These are phyloP conservation scores for Drosophila anomalata DNA, from an alignment of 2,888 invertebrate genomes.

Conservation along the genomic window DNA sequence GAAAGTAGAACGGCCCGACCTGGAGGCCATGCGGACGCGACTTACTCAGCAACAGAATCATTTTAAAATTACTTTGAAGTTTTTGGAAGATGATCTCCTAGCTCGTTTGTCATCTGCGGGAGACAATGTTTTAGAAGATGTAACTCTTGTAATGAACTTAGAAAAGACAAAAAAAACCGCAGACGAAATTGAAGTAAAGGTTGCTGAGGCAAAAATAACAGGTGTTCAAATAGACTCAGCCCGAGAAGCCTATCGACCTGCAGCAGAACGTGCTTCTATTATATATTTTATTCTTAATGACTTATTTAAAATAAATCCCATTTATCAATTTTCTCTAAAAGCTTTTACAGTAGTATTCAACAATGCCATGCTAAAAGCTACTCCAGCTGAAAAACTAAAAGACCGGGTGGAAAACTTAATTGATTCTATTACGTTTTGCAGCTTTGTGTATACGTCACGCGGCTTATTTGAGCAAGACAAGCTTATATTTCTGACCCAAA, in stretches of 20 bases:
- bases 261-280: constrained; percentile 93
- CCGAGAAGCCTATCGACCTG: constrained; percentile 93
- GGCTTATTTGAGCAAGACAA: constrained; percentile 97
- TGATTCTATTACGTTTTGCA: constrained; percentile 93
- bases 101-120: constrained; percentile 94
- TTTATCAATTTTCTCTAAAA: constrained; percentile 97
- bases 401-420: constrained; percentile 90
- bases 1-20: constrained; percentile 95
- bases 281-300: constrained; percentile 97
- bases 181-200: constrained; percentile 94
- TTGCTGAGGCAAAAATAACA: constrained; percentile 93
- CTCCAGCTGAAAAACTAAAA: constrained; percentile 88
- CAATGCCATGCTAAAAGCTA: constrained; percentile 90
- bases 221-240: constrained; percentile 95
- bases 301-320: constrained; percentile 94
- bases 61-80: constrained; percentile 96
- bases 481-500: constrained; percentile 94
- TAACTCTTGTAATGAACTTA: constrained; percentile 94
- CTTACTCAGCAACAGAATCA: constrained; percentile 96
- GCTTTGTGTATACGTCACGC: constrained; percentile 94
- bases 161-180: constrained; percentile 97
- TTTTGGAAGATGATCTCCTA: constrained; percentile 95
- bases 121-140: constrained; percentile 95
- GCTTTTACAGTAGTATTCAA: constrained; percentile 95
- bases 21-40: constrained; percentile 91